These are phyloP conservation scores for Cherax quadricarinatus DNA, from an alignment of 1,140 invertebrate genomes.

Conservation along the genomic window DNA sequence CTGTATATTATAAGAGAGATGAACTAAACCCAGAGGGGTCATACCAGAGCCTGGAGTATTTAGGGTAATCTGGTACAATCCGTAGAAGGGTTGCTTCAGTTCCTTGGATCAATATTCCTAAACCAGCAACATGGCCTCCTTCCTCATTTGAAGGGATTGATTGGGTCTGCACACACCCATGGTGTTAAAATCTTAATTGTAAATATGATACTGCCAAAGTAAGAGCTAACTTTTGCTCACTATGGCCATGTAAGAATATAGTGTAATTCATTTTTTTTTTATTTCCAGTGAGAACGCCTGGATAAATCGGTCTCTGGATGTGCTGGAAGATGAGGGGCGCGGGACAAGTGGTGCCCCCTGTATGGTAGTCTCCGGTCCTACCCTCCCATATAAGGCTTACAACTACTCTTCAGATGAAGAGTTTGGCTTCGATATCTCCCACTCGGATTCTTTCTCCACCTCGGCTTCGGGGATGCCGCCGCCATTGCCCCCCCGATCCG, in stretches of 20 bases:
- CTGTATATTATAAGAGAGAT: too few species aligned
- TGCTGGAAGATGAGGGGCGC: conserved; percentile 39
- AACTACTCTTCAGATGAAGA: conserved; percentile 65
- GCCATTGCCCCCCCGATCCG: conserved; percentile 57
- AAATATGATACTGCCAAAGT: too few species aligned
- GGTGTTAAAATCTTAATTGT: too few species aligned
- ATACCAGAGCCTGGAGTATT: too few species aligned
- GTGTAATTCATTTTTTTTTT: neutral
- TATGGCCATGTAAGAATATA: neutral
- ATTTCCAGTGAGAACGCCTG: conserved; percentile 58
- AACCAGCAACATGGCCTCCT: too few species aligned
- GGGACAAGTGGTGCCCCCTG: neutral
- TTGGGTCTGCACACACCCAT: too few species aligned
- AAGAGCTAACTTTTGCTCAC: neutral
- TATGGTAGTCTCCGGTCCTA: neutral
- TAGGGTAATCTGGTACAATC: too few species aligned
- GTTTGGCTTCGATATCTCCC: conserved; percentile 42
- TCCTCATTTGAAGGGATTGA: too few species aligned
- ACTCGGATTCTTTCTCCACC: conserved; percentile 57
- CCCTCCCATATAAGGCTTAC: conserved; percentile 60
- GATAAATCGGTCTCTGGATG: conserved; percentile 69
- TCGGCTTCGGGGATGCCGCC: conserved; percentile 59
- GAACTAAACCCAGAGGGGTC: too few species aligned
- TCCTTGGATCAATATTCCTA: too few species aligned
- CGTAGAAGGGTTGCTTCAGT: too few species aligned